phyloP scores from a whole-genome alignment of 64 coral and sea anemone species.

The Hydrozoanthus tunicans region DNA sequence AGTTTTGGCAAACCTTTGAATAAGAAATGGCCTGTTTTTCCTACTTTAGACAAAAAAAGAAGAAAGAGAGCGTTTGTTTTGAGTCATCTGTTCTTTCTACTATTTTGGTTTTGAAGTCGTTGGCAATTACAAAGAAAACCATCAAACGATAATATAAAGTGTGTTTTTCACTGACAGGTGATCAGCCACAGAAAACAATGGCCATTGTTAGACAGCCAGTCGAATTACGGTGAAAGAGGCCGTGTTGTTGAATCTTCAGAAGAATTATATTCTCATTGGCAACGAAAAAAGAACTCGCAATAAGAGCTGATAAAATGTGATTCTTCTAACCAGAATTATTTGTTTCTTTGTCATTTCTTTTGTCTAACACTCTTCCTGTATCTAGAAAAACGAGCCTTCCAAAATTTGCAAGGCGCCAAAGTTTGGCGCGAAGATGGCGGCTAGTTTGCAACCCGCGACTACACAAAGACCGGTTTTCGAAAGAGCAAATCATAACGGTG shows the following conservation, averaged over 20 bases:
- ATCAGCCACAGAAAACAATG: not conserved
- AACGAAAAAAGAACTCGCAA: not conserved
- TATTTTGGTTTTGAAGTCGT: not conserved
- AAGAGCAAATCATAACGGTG: conserved; percentile 21
- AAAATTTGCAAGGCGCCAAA: not conserved
- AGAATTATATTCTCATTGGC: conserved; percentile 12
- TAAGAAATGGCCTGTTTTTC: not conserved
- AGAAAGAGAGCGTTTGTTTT: not conserved
- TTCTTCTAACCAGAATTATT: conserved; percentile 4
- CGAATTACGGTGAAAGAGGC: not conserved
- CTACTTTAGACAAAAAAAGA: not conserved
- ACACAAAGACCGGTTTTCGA: not conserved
- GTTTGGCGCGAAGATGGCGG: conserved; percentile 49
- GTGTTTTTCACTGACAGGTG: conserved; percentile 30
- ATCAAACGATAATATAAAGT: conserved; percentile 9
- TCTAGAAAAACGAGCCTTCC: not conserved
- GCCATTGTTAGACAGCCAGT: conserved; percentile 35
- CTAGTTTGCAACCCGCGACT: not conserved
- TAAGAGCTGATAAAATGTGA: not conserved
- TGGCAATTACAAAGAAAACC: conserved; percentile 25
- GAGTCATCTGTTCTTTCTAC: not conserved
- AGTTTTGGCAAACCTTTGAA: not conserved
- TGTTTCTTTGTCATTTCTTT: not conserved
- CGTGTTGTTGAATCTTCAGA: not conserved
- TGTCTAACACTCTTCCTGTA: not conserved